Evolutionary conservation across 2,888 invertebrate species (phyloP).

Genomic region (Hyposoter didymator): DNA sequence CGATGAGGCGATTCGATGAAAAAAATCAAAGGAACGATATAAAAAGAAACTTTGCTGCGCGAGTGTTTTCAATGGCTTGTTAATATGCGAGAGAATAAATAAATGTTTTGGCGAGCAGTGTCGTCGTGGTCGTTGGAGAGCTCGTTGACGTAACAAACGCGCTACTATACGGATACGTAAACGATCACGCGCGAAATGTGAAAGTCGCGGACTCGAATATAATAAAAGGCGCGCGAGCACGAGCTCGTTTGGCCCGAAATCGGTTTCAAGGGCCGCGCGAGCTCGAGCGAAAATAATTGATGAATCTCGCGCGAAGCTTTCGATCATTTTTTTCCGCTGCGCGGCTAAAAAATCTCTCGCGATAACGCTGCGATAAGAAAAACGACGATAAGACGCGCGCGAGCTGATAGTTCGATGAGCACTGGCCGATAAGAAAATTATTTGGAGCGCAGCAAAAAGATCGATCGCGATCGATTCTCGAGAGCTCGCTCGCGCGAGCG

Average conservation of each 20-base stretch:
- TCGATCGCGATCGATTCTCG: slow-evolving; percentile 8
- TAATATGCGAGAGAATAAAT: slow-evolving; percentile 1
- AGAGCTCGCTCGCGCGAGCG: too few relatives aligned
- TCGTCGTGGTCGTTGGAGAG: neutral
- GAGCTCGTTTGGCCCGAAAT: slow-evolving; percentile 43
- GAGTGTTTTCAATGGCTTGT: neutral
- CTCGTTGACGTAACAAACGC: slow-evolving; percentile 17
- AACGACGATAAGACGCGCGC: neutral
- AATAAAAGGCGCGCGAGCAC: slow-evolving; percentile 7
- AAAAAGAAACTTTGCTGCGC: neutral
- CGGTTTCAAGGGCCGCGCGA: slow-evolving; percentile 37
- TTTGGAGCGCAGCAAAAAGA: slow-evolving; percentile 37
- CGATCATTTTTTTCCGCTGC: neutral
- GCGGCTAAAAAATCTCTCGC: neutral
- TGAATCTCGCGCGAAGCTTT: neutral
- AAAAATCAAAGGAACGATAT: slow-evolving; percentile 15
- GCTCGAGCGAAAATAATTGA: neutral
- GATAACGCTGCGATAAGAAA: neutral
- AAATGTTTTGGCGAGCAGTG: slow-evolving; percentile 6
- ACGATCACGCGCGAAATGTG: slow-evolving; percentile 56
- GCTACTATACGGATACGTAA: slow-evolving; percentile 6
- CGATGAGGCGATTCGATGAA: slow-evolving; percentile 7
- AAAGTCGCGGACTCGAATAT: slow-evolving; percentile 52
- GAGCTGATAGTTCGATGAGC: slow-evolving; percentile 29
- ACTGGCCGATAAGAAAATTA: slow-evolving; percentile 43